phyloP scores from a whole-genome alignment of 2,797 vertebrate genomes.

The Vultur gryphus region DNA sequence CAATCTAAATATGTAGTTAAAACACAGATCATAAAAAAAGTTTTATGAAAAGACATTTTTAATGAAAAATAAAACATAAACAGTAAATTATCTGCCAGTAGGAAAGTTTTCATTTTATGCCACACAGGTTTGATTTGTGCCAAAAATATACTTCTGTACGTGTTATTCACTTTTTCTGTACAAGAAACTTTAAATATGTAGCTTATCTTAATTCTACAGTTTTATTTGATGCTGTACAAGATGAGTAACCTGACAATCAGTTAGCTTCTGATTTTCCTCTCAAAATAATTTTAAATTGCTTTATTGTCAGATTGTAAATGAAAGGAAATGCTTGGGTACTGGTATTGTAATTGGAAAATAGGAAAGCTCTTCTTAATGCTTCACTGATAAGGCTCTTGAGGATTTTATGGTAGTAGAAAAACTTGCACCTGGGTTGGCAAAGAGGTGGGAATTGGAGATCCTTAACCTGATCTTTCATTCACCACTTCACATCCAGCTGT shows the following conservation, averaged over 20 bases:
- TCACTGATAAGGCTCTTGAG: background rate
- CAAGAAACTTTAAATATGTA: background rate
- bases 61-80: background rate
- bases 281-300: background rate
- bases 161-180: background rate
- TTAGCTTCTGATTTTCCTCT: background rate
- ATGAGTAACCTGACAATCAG: background rate
- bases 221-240: background rate
- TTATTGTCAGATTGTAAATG: background rate
- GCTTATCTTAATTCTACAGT: background rate
- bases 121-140: background rate
- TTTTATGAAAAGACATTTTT: background rate
- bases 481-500: background rate
- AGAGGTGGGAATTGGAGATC: background rate
- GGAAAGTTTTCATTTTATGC: background rate
- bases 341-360: background rate
- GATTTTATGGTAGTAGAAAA: background rate
- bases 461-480: background rate
- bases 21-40: background rate
- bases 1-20: background rate
- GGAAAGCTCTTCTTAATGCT: background rate
- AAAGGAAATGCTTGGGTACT: background rate
- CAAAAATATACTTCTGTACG: background rate
- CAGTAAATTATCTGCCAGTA: background rate
- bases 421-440: background rate